Conservation (phyloP, 2,113 vertebrate species). For the Amazona guildingii region DNA sequence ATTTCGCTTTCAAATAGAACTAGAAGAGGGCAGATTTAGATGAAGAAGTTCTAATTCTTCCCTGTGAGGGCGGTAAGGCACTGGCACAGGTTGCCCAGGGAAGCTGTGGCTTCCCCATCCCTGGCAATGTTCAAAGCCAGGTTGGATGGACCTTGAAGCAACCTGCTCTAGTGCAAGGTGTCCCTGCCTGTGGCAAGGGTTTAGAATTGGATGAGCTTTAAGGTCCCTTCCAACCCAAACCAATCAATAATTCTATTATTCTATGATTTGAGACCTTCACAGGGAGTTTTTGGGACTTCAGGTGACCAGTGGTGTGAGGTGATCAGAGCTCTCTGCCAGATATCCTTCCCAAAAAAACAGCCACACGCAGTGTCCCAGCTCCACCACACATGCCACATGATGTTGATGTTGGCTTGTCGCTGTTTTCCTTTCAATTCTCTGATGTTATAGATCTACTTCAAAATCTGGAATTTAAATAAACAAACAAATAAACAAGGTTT, state of each 20-base stretch:
- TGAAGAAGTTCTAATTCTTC: not conserved
- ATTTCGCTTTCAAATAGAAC: not conserved
- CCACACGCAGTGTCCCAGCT: rapidly evolving
- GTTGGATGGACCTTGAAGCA: not conserved
- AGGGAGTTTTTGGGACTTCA: not conserved
- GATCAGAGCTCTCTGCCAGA: not conserved
- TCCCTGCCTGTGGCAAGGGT: rapidly evolving
- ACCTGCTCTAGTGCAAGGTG: not conserved
- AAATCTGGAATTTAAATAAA: not conserved
- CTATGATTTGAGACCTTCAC: not conserved
- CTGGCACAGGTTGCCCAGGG: not conserved
- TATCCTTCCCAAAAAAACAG: not conserved
- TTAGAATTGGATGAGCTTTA: not conserved
- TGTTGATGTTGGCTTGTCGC: not conserved
- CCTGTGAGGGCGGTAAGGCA: not conserved
- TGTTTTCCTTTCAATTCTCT: not conserved
- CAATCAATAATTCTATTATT: not conserved
- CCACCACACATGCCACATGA: no score
- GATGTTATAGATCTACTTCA: not conserved
- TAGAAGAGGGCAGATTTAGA: not conserved
- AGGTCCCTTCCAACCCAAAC: not conserved
- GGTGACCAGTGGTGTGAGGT: not conserved
- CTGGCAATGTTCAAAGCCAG: not conserved
- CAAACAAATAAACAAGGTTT: not conserved
- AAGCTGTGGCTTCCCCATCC: not conserved